Percentiles rank a stretch among this genome's conserved stretches.
These are phyloP conservation scores for Vannuccia rotundouncinata DNA, from an alignment of 2,888 invertebrate species.

Conservation along the genomic window DNA sequence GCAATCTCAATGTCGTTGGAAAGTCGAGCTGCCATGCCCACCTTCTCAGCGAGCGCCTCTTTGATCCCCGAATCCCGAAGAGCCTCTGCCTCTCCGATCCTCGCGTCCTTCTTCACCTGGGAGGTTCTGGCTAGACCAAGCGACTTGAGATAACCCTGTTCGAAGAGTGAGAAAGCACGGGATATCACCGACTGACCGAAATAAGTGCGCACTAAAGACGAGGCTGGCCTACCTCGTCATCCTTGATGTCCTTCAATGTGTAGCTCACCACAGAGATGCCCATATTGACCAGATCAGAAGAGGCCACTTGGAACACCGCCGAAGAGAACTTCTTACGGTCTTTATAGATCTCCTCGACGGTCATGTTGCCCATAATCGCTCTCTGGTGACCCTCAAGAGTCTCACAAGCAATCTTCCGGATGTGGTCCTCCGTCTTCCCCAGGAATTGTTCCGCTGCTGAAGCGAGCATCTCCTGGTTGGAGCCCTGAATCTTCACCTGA, in stretches of 20 bases:
- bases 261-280: constrained; percentile 57
- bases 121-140: constrained; percentile 62
- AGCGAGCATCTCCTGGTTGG: constrained; percentile 55
- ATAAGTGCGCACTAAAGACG: neutral
- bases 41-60: constrained; percentile 91
- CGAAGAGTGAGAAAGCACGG: neutral
- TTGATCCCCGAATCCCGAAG: constrained; percentile 75
- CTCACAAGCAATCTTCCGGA: constrained; percentile 54
- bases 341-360: constrained; percentile 57
- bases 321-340: constrained; percentile 57
- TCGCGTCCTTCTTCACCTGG: constrained; percentile 68
- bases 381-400: constrained; percentile 58
- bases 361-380: constrained; percentile 59
- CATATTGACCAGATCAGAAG: constrained; percentile 57
- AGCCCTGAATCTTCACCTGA: constrained; percentile 57
- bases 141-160: constrained; percentile 73
- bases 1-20: constrained; percentile 93
- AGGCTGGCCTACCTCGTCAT: constrained; percentile 50
- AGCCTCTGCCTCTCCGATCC: constrained; percentile 93
- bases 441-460: constrained; percentile 57
- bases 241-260: constrained; percentile 57
- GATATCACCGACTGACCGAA: too few relatives aligned
- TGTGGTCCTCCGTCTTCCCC: constrained; percentile 54
- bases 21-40: constrained; percentile 85
- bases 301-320: constrained; percentile 57